phyloP scores from a whole-genome alignment of 2,888 invertebrate species.

The Apodemia hepburni region DNA sequence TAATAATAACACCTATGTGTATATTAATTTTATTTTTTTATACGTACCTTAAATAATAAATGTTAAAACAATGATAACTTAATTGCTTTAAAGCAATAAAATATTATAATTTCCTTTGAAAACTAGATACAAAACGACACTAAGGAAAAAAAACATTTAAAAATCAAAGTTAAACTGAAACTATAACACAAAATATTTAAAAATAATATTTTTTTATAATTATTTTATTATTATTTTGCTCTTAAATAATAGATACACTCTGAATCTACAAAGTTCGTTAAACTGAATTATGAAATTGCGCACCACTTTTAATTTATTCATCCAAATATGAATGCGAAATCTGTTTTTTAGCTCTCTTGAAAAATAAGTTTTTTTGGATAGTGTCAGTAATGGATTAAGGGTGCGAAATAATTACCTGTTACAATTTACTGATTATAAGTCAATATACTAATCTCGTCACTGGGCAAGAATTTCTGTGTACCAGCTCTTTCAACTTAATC shows the following conservation, averaged over 20 bases:
- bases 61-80: background rate
- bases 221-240: constrained; percentile 12
- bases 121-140: constrained; percentile 26
- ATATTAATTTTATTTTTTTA: constrained; percentile 14
- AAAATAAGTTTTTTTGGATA: background rate
- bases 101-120: constrained; percentile 11
- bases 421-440: constrained; percentile 6
- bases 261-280: constrained; percentile 5
- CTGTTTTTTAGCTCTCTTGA: constrained; percentile 9
- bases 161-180: background rate
- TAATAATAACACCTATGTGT: constrained; percentile 1
- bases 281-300: constrained; percentile 15
- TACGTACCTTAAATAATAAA: constrained; percentile 8
- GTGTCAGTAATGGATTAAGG: background rate
- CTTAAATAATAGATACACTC: constrained; percentile 6
- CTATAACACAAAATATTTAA: constrained; percentile 4
- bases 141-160: background rate
- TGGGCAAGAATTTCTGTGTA: too few species aligned
- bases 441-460: background rate
- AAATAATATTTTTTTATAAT: constrained; percentile 5
- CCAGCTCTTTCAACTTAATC: too few species aligned
- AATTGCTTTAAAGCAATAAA: constrained; percentile 12
- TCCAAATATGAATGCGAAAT: constrained; percentile 13
- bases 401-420: constrained; percentile 16
- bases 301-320: constrained; percentile 13